A percentile compares a stretch with the other conserved stretches of the same genome.
Conservation (phyloP, 2,113 vertebrate genomes). For the Xiphophorus couchianus region DNA sequence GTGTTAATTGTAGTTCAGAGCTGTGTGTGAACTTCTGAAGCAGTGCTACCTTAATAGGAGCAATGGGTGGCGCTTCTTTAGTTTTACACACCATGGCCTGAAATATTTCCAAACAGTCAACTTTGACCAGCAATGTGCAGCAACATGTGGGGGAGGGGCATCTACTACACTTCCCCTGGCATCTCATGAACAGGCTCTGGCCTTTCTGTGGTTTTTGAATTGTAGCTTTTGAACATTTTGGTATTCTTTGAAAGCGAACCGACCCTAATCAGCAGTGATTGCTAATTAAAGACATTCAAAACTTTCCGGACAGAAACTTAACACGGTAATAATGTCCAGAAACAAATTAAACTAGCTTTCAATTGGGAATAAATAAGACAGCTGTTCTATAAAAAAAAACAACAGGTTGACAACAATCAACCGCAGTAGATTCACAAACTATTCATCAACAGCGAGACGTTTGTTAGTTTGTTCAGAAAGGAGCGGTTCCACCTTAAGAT, state of each 20-base stretch:
- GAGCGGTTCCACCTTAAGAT: constrained; percentile 35
- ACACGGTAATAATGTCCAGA: not conserved
- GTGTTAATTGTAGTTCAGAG: not conserved
- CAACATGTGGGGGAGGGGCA: too few species aligned
- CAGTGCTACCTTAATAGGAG: not conserved
- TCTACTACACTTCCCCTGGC: too few species aligned
- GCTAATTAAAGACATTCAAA: constrained; percentile 15
- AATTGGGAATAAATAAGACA: constrained; percentile 12
- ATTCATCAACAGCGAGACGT: constrained; percentile 12
- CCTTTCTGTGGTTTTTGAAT: too few species aligned
- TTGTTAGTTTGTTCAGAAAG: constrained; percentile 19
- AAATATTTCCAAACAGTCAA: too few species aligned
- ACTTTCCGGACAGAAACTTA: not conserved
- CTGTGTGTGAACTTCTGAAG: not conserved
- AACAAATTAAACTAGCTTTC: not conserved
- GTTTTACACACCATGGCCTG: too few species aligned
- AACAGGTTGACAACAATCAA: constrained; percentile 4
- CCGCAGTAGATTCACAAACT: not conserved
- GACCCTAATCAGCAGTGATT: not conserved
- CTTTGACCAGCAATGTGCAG: too few species aligned
- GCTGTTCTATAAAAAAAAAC: not conserved
- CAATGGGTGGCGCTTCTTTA: too few species aligned
- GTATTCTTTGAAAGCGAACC: too few species aligned
- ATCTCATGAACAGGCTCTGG: too few species aligned
- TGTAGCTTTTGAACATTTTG: too few species aligned